Evolutionary conservation across 1,140 invertebrate species (phyloP).

Genomic region (Formica selysi): DNA sequence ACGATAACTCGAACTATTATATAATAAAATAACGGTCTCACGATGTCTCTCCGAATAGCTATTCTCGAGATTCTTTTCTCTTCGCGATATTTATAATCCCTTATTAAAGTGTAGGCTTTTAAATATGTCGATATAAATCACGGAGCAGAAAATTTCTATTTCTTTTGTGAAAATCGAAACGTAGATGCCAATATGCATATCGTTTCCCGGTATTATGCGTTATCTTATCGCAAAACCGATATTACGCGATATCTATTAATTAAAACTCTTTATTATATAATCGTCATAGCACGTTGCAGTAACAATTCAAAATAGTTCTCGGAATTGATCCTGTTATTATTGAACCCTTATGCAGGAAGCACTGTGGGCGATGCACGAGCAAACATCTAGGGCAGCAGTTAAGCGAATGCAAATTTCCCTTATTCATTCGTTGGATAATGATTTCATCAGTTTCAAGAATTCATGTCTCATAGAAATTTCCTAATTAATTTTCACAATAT

Average conservation of each 20-base stretch:
- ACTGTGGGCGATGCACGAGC: not conserved
- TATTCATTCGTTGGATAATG: not conserved
- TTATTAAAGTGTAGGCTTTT: too few species aligned
- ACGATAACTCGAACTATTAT: constrained; percentile 16
- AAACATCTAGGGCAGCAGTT: not conserved
- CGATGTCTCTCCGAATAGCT: not conserved
- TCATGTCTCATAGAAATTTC: not conserved
- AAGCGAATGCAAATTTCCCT: constrained; percentile 2
- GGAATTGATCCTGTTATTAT: not conserved
- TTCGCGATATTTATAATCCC: not conserved
- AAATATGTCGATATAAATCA: not conserved
- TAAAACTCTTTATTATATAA: not conserved
- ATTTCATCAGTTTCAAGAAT: not conserved
- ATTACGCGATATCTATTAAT: not conserved
- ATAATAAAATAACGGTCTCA: constrained; percentile 13
- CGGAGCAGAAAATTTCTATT: not conserved
- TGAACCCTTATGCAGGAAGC: not conserved
- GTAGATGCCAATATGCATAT: not conserved
- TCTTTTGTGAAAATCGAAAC: not conserved
- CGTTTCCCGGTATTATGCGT: not conserved
- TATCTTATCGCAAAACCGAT: not conserved
- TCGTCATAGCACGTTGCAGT: not conserved
- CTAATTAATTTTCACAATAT: constrained; percentile 13
- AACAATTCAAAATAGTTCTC: not conserved
- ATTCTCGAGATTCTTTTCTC: not conserved